Conservation (phyloP, 2,113 vertebrate genomes). For the Myodes glareolus region DNA sequence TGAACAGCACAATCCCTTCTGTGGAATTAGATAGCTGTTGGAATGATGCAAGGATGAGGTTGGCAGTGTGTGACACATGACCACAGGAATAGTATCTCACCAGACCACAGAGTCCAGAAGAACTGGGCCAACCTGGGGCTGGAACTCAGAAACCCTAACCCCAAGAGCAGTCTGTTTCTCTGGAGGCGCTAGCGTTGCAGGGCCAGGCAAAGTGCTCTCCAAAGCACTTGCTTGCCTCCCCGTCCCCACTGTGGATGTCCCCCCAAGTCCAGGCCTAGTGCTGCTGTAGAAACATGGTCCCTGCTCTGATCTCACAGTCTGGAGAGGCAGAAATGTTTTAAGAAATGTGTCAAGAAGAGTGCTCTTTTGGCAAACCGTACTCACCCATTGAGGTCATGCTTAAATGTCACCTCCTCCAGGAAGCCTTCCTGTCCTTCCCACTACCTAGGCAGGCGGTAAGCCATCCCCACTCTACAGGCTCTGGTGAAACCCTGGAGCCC, state of each 20-base stretch:
- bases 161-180: not conserved
- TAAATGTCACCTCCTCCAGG: slow-evolving; percentile 5
- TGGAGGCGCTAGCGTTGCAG: too few species aligned
- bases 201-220: not conserved
- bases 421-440: not conserved
- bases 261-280: not conserved
- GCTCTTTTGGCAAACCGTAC: not conserved
- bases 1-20: not conserved
- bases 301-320: not conserved
- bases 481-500: not conserved
- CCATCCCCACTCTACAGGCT: not conserved
- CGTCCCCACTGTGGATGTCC: not conserved
- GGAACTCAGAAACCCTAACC: not conserved
- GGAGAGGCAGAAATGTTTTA: not conserved
- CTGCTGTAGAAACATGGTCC: not conserved
- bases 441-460: not conserved
- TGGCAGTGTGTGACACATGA: not conserved
- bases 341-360: not conserved
- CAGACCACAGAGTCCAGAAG: not conserved
- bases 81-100: not conserved
- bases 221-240: not conserved
- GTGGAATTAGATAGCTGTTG: too few species aligned
- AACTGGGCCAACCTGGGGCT: not conserved
- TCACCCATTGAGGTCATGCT: not conserved
- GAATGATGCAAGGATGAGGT: not conserved